These are phyloP conservation scores for Eucidaris tribuloides DNA, from an alignment of 35 echinoderm and acorn worm species.

Conservation along the genomic window DNA sequence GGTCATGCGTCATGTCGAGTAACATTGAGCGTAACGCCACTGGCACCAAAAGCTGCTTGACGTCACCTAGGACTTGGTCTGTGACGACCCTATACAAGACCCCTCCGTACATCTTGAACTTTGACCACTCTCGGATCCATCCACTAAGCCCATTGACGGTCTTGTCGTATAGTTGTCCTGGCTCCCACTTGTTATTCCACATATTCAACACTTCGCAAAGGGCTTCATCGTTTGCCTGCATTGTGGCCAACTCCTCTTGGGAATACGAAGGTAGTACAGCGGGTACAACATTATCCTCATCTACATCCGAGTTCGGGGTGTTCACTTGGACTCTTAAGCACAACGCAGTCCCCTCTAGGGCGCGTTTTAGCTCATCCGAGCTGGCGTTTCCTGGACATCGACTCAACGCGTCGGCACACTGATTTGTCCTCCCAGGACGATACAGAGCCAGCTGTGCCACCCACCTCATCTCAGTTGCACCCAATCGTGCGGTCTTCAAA, in stretches of 20 bases:
- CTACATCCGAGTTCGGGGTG: not conserved
- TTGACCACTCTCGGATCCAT: not conserved
- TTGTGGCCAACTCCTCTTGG: not conserved
- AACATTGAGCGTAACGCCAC: not conserved
- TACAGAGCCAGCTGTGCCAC: slow-evolving; percentile 5
- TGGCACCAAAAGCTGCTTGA: slow-evolving; percentile 49
- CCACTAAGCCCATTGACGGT: not conserved
- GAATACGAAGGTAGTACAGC: slow-evolving; percentile 21
- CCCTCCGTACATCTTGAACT: not conserved
- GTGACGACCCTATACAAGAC: slow-evolving; percentile 6
- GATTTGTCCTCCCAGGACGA: slow-evolving; percentile 31
- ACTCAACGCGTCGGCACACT: slow-evolving; percentile 58
- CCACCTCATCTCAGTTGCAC: slow-evolving; percentile 19
- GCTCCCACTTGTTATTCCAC: not conserved
- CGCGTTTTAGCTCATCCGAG: not conserved
- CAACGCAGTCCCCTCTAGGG: not conserved
- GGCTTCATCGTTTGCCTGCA: slow-evolving; percentile 14
- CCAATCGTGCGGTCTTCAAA: slow-evolving; percentile 19
- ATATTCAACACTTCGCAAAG: not conserved
- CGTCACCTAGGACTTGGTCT: not conserved
- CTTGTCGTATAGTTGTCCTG: not conserved
- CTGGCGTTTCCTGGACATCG: not conserved
- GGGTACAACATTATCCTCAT: not conserved
- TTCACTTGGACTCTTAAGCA: not conserved
- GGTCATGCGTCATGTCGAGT: slow-evolving; percentile 44